Evolutionary conservation across 2,113 vertebrate species (phyloP), one percentile per base, ranked within the genome.

Genomic region (Tetrax tetrax): DNA sequence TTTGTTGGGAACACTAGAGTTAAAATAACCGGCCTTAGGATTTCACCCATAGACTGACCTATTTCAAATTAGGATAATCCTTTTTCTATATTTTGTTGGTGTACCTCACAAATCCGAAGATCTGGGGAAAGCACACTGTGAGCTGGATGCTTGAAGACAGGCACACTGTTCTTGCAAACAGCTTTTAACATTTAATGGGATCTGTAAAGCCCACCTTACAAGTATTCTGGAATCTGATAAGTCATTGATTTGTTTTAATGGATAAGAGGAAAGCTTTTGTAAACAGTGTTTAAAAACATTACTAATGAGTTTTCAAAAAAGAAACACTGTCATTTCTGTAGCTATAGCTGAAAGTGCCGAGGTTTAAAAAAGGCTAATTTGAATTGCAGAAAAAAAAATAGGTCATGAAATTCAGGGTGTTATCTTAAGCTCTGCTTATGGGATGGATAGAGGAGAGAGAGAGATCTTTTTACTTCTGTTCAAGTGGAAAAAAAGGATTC

Each of bases 201-300:
- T 48, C 45, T 91, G 33, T 57, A 89, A 91, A 78, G 2, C 54
- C 93, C 54, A 37, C 4, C 19, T 81, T 59, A n/a, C 57, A 93
- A 77, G 77, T 48, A 68, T 35, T 71, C 50, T 54, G 57, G 64
- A 91, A 82, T 83, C 14, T 31, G 77, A 10, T 72, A 94, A 94
- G 66, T 59, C 66, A 92, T 56, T 95, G 33, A 81, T 96, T 94
- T 77, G 28, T 81, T 95, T 57, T 88, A 93, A 90, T 31, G 57
- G 38, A 45, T 88, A 69, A 78, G 43, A 97, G 2, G 5, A 96
- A 96, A 81, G 38, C 51, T 70, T 91, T 79, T 89, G 78, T 83
- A 97, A 97, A 91, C 65, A 83, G 14, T 85, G 21, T 59, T 92
- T 93, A 43, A 88, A 86, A 90, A 87, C 22, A 83, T 65, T 69